Base-by-base conservation (phyloP, 1,140 invertebrate species). In the Drosophila repleta region DNA sequence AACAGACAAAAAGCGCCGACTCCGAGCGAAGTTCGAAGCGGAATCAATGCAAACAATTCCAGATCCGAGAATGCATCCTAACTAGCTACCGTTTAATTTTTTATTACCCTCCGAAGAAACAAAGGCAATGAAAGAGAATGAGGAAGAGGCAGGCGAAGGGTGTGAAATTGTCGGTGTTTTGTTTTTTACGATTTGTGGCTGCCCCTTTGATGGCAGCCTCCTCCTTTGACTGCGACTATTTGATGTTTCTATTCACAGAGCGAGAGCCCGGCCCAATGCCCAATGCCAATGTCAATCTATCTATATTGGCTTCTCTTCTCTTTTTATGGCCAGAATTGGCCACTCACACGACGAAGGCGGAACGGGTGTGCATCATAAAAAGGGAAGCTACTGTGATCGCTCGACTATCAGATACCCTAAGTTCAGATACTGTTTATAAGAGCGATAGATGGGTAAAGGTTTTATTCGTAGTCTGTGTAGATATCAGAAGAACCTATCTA, bases 21-120 rank as follows among this genome's bases (percentile, higher is more conserved):
- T 53, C 61, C 58, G 20, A 39, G 10, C 20, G 6, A 7, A 18
- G 41, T 17, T 43, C 39, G 39, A 46, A 46, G 45, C 17, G 64
- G 64, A 76, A 78, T 75, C 79, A 76, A 83, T 77, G 74, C 81
- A 79, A 76, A 79, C 74, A 74, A 73, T 65, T 37, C 66, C 62
- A 68, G 57, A 63, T 76, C 65, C 74, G 57, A 61, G 73, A 85
- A 88, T 83, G 58, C 62, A 69, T 65, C 76, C 83, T 87, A 87
- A 88, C 83, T 88, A 88, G 83, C 83, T 88, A 88, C 83, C 83
- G 83, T 88, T 88, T 88, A 88, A 88, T 88, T 88, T 85, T 88
- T 88, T 88, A 88, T 88, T 83, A 78, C 76, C 74, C 67, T 53
- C 67, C 72, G 49, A 35, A 73, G 66, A 63, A 61, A 43, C 39